These are phyloP conservation scores for Dryobates pubescens DNA, from an alignment of 2,797 vertebrate species.

Conservation along the genomic window DNA sequence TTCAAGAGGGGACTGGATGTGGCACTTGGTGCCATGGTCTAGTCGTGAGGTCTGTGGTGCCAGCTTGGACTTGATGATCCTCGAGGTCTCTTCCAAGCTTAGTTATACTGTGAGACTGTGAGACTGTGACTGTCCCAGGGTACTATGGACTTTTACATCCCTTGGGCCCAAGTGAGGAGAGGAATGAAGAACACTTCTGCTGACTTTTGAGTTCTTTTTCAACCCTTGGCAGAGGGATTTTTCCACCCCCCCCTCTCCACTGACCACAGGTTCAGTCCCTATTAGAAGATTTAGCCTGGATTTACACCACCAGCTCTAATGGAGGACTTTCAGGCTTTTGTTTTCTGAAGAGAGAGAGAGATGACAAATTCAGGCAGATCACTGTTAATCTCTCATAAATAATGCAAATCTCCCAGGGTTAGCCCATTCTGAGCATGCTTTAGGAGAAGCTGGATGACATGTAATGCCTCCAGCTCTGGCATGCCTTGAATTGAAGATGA, in stretches of 20 bases:
- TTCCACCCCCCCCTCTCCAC: neutral
- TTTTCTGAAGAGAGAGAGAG: neutral
- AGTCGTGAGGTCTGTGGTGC: no score
- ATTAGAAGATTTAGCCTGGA: neutral
- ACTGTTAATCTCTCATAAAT: slow-evolving; percentile 21
- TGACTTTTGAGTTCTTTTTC: neutral
- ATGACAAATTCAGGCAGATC: neutral
- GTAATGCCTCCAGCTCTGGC: neutral
- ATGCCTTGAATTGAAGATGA: neutral
- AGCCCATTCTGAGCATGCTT: slow-evolving; percentile 3
- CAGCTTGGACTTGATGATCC: no score
- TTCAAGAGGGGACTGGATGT: no score
- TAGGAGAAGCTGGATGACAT: slow-evolving; percentile 6
- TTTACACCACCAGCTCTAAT: neutral
- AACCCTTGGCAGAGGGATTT: neutral
- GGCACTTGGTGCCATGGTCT: no score
- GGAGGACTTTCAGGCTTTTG: neutral
- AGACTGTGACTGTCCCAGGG: neutral
- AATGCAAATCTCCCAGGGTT: neutral
- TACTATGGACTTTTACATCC: neutral
- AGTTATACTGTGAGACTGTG: no score
- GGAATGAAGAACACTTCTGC: neutral
- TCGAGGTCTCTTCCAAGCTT: no score
- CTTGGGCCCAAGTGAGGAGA: neutral
- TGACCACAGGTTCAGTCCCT: neutral